Evolutionary conservation across 23 tunicate genomes (phyloP).

Genomic region (Aplidium turbinatum): DNA sequence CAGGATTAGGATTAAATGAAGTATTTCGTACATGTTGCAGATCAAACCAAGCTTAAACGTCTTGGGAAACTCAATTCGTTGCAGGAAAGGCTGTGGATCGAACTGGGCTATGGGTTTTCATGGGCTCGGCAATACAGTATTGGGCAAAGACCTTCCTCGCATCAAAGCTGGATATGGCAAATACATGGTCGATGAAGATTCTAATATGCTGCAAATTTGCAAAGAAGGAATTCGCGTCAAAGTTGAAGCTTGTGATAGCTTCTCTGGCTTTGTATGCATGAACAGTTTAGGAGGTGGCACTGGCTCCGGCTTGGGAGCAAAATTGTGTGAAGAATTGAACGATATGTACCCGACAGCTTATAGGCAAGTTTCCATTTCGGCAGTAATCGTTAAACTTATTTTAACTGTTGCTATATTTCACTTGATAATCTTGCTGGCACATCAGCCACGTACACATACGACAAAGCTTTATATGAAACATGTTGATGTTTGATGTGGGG

Average conservation of each 20-base stretch:
- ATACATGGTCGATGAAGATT: constrained; percentile 43
- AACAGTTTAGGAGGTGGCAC: constrained; percentile 91
- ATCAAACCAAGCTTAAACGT: constrained; percentile 27
- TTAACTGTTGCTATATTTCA: no score
- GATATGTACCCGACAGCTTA: constrained; percentile 88
- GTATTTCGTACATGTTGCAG: background rate
- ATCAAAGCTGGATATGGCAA: constrained; percentile 42
- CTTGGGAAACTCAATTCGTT: constrained; percentile 36
- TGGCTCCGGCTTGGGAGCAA: constrained; percentile 86
- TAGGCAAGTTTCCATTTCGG: constrained; percentile 24
- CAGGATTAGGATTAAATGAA: no score
- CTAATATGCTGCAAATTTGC: constrained; percentile 52
- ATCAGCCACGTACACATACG: no score
- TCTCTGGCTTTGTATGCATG: constrained; percentile 74
- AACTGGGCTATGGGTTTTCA: constrained; percentile 82
- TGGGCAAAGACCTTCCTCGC: constrained; percentile 43
- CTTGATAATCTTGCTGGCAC: no score
- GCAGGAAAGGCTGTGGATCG: constrained; percentile 85
- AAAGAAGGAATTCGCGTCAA: constrained; percentile 65
- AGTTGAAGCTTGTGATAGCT: constrained; percentile 75
- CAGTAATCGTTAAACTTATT: no score
- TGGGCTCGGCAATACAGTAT: constrained; percentile 25
- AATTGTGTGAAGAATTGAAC: constrained; percentile 53
- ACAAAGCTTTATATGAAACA: no score
- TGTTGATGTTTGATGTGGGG: no score